Evolutionary conservation across 2,797 vertebrate species (phyloP), one percentile per base, ranked within the genome.

Genomic region (Tenualosa thibaudeaui): DNA sequence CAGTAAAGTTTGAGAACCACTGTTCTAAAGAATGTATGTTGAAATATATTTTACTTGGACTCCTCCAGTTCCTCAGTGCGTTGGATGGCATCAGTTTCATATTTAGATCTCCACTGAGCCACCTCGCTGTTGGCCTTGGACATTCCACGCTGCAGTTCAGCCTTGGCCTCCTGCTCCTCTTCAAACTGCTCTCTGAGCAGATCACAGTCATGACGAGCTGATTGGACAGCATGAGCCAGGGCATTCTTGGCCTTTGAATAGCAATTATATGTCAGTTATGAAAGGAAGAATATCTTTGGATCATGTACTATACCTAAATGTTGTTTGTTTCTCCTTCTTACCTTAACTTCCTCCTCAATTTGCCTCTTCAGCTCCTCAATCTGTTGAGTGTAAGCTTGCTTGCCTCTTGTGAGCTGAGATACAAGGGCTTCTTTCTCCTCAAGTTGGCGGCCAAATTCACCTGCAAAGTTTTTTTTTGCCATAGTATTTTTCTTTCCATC

Each of bases 81-180:
- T 86, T 96, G 96, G 83, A 96, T 96, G 85, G 96, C 95, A 1
- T 97, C 95, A 0, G 95, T 96, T 90, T 96, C 96, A 3, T 96
- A 96, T 89, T 96, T 97, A 51, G 91, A 91, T 90, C 96, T 96
- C 96, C 96, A 97, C 89, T 96, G 96, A 88, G 96, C 96, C 91
- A 97, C 96, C 90, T 97, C 96, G 0, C 93, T 93, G 93, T 97
- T 97, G 91, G 96, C 96, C 90, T 96, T 97, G 89, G 96, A 96
- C 90, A 96, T 92, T 83, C 90, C 90, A 1, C 95, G 94, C 91
- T 96, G 96, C 24, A 96, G 92, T 89, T 96, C 96, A 0, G 94
- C 93, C 89, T 97, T 97, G 87, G 96, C 96, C 88, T 97, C 96
- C 15, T 91, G 95, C 88, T 97, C 54, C 54, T 56, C 96, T 87